Evolutionary conservation across 2,888 invertebrate species (phyloP).

Genomic region (Plagodis pulveraria): DNA sequence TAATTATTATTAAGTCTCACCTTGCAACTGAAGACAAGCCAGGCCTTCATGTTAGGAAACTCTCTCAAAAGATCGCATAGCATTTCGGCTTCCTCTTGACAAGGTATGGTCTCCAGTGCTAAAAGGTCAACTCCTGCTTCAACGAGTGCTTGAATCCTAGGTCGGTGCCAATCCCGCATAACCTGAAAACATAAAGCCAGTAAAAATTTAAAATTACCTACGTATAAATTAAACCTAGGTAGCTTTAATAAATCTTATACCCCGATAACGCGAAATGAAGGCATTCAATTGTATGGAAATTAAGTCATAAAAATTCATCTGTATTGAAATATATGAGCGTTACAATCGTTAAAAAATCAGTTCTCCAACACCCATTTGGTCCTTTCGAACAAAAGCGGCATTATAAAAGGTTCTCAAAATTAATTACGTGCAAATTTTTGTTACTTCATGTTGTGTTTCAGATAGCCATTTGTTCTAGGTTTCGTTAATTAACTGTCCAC

Average conservation of each 20-base stretch:
- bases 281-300: neutral
- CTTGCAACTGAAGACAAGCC: constrained; percentile 95
- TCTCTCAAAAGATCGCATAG: constrained; percentile 91
- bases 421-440: constrained; percentile 45
- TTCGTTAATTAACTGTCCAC: constrained; percentile 79
- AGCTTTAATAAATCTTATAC: neutral
- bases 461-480: constrained; percentile 72
- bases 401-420: constrained; percentile 40
- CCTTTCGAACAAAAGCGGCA: constrained; percentile 23
- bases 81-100: constrained; percentile 93
- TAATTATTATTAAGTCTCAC: constrained; percentile 67
- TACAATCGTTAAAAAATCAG: constrained; percentile 3
- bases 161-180: constrained; percentile 93
- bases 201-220: neutral
- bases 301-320: neutral
- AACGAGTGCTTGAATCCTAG: constrained; percentile 91
- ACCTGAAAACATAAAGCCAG: constrained; percentile 56
- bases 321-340: constrained; percentile 1
- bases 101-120: constrained; percentile 97
- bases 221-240: too few species aligned
- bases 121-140: constrained; percentile 93
- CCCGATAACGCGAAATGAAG: neutral
- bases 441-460: constrained; percentile 57
- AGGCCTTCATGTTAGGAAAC: constrained; percentile 91
- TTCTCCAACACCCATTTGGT: constrained; percentile 9